phyloP scores from a whole-genome alignment of 92 coral and sea anemone species.

The Isaurus tuberculatus region DNA sequence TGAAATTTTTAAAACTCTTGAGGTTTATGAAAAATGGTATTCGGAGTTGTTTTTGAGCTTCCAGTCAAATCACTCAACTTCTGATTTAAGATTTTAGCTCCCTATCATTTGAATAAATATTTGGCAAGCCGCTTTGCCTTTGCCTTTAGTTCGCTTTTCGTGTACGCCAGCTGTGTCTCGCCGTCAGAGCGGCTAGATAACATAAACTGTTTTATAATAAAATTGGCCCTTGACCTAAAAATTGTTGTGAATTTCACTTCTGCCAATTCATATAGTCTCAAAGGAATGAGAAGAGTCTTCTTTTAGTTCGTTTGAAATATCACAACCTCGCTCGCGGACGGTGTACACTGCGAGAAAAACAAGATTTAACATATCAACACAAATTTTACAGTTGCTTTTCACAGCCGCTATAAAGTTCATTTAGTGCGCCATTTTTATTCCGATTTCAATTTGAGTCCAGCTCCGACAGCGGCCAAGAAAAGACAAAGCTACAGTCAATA shows the following conservation, averaged over 20 bases:
- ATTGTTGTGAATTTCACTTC: not conserved
- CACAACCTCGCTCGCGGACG: not conserved
- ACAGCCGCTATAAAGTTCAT: not conserved
- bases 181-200: not conserved
- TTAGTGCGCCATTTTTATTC: not conserved
- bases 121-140: not conserved
- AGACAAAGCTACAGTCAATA: not conserved
- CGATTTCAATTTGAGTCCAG: not conserved
- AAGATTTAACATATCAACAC: not conserved
- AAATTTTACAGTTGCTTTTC: not conserved
- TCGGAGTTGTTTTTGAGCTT: not conserved
- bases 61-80: not conserved
- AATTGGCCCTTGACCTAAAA: not conserved
- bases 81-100: not conserved
- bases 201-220: not conserved
- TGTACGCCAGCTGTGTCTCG: not conserved
- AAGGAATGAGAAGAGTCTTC: not conserved
- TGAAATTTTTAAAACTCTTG: not conserved
- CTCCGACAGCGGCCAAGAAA: not conserved
- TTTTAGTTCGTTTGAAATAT: not conserved
- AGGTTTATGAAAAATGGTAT: not conserved
- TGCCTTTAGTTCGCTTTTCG: no score
- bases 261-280: not conserved
- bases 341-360: not conserved
- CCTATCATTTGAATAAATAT: not conserved